Evolutionary conservation across 1,140 invertebrate genomes (phyloP).

Genomic region (Sminthurinus signatus): DNA sequence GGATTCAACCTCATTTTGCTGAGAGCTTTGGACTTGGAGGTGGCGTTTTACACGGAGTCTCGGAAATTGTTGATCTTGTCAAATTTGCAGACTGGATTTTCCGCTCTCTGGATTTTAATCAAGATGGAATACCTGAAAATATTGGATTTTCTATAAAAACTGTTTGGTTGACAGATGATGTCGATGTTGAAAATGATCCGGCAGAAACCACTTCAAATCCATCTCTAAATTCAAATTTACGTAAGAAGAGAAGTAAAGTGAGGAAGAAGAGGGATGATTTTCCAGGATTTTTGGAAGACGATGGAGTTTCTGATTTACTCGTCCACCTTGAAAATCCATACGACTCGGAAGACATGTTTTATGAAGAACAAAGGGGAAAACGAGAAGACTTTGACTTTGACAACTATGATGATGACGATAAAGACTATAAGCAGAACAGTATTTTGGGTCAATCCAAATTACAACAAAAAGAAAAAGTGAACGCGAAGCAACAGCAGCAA

Average conservation of each 20-base stretch:
- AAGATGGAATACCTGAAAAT: slow-evolving; percentile 21
- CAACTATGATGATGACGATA: background rate
- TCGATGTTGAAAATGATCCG: background rate
- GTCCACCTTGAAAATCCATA: background rate
- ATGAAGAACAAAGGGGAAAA: too few relatives aligned
- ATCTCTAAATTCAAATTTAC: background rate
- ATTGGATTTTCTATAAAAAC: slow-evolving; percentile 14
- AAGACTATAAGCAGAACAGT: background rate
- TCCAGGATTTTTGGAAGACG: background rate
- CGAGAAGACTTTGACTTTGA: too few relatives aligned
- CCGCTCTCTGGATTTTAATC: slow-evolving; percentile 18
- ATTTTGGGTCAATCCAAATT: too few relatives aligned
- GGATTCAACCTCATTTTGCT: slow-evolving; percentile 20
- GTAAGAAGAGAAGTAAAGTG: background rate
- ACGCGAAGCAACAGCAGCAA: too few relatives aligned
- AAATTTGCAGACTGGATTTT: slow-evolving; percentile 15
- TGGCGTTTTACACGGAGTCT: slow-evolving; percentile 1
- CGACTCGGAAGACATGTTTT: background rate
- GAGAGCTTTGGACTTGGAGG: slow-evolving; percentile 2
- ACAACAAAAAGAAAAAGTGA: background rate
- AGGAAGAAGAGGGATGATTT: background rate
- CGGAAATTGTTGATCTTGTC: slow-evolving; percentile 11
- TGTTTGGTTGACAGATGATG: background rate
- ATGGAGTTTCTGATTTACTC: background rate
- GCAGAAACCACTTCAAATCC: background rate